Percentiles rank a stretch among this genome's conserved stretches.
These are phyloP conservation scores for Solea solea DNA, from an alignment of 2,113 vertebrate genomes.

Conservation along the genomic window DNA sequence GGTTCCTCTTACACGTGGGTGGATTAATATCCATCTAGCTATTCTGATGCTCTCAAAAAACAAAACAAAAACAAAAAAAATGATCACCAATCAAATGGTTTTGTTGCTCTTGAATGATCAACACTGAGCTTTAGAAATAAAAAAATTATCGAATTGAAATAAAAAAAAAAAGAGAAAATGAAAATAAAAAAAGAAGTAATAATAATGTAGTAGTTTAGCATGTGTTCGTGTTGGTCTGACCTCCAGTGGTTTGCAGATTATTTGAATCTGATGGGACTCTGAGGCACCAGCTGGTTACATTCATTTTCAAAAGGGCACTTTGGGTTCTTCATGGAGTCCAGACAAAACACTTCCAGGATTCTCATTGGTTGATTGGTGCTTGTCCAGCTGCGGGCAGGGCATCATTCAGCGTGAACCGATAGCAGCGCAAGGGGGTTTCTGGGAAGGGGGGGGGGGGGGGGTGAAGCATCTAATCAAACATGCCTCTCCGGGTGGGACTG, in stretches of 20 bases:
- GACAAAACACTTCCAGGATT: constrained; percentile 24
- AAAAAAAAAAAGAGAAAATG: not conserved
- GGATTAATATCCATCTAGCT: constrained; percentile 16
- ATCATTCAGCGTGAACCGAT: constrained; percentile 69
- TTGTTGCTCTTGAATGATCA: constrained; percentile 53
- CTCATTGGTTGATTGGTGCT: constrained; percentile 49
- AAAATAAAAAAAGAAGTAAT: not conserved
- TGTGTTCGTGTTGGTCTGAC: constrained; percentile 26
- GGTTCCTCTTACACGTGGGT: constrained; percentile 26
- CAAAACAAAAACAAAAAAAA: not conserved
- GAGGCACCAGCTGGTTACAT: constrained; percentile 67
- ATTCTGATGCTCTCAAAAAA: not conserved
- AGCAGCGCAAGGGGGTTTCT: constrained; percentile 72
- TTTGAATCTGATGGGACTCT: constrained; percentile 13
- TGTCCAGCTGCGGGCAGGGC: constrained; percentile 40
- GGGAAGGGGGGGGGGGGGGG: constrained; percentile 21
- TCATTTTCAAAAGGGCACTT: constrained; percentile 68
- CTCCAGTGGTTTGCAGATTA: constrained; percentile 22
- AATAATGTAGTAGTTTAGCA: not conserved
- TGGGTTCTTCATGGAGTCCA: constrained; percentile 37
- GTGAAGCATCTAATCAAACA: constrained; percentile 84
- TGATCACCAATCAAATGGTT: not conserved
- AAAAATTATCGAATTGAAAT: constrained; percentile 21
- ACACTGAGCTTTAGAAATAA: constrained; percentile 41
- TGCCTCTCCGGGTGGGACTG: constrained; percentile 87